phyloP scores from a whole-genome alignment of 2,113 vertebrate genomes.

The Paracanthobrama guichenoti region DNA sequence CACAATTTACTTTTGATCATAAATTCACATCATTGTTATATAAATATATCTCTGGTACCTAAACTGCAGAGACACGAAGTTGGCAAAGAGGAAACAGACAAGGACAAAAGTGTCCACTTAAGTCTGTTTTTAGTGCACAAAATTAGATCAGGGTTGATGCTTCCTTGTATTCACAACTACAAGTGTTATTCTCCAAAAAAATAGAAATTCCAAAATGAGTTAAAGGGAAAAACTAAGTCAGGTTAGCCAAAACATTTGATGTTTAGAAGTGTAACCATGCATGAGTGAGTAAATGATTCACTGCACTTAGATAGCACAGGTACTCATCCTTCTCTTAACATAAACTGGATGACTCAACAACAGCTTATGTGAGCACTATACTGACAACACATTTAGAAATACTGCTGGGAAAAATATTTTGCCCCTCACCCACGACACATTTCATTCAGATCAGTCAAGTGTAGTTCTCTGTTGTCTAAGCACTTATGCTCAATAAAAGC shows the following conservation, averaged over 20 bases:
- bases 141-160: neutral
- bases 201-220: neutral
- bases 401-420: neutral
- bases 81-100: conserved; percentile 15
- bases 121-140: neutral
- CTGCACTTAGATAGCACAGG: neutral
- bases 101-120: neutral
- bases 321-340: neutral
- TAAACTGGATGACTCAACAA: conserved; percentile 16
- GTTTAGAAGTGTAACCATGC: neutral
- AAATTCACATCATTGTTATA: neutral
- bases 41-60: neutral
- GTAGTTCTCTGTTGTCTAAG: neutral
- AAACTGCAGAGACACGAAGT: conserved; percentile 7
- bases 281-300: neutral
- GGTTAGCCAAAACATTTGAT: neutral
- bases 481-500: neutral
- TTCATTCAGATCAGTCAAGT: neutral
- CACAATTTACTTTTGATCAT: neutral
- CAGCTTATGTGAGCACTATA: neutral
- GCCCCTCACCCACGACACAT: too few species aligned
- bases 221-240: neutral
- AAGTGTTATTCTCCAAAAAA: neutral
- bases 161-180: neutral
- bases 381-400: neutral